Conservation (phyloP, 2,888 invertebrate species). For the Hypena proboscidalis region DNA sequence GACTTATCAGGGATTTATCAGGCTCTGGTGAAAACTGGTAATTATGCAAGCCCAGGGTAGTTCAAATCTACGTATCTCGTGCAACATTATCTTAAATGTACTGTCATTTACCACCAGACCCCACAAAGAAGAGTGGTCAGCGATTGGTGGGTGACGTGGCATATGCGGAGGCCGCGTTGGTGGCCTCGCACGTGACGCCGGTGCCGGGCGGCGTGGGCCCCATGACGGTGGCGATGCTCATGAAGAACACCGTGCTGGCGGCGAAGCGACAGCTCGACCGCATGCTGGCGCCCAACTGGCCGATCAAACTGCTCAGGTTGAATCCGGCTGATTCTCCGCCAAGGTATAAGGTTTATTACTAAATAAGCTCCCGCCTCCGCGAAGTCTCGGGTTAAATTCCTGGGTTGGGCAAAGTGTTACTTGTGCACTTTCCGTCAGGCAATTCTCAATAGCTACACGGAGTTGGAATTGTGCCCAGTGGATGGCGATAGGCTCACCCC, state of each 20-base stretch:
- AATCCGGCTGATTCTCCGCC: constrained; percentile 90
- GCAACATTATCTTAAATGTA: too few species aligned
- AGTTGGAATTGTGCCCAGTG: too few species aligned
- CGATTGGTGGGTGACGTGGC: constrained; percentile 98
- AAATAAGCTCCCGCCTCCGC: too few species aligned
- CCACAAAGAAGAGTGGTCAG: constrained; percentile 91
- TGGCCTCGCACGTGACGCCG: constrained; percentile 96
- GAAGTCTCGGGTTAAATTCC: too few species aligned
- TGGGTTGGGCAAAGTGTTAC: too few species aligned
- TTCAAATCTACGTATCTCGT: constrained; percentile 2
- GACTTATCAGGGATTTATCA: too few species aligned
- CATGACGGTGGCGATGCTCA: constrained; percentile 99
- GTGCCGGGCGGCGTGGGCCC: constrained; percentile 99
- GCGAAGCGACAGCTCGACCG: constrained; percentile 88
- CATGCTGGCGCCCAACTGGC: constrained; percentile 88
- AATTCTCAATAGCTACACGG: too few species aligned
- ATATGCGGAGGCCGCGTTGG: constrained; percentile 90
- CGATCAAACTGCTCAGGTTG: constrained; percentile 88
- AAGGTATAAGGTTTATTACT: too few species aligned
- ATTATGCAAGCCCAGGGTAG: neutral
- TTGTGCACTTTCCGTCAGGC: too few species aligned
- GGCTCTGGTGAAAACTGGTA: too few species aligned
- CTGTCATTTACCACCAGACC: constrained; percentile 81
- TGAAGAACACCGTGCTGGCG: constrained; percentile 96
- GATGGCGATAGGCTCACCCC: too few species aligned